phyloP scores from a whole-genome alignment of 2,113 vertebrate species.

The Ctenodactylus gundi region DNA sequence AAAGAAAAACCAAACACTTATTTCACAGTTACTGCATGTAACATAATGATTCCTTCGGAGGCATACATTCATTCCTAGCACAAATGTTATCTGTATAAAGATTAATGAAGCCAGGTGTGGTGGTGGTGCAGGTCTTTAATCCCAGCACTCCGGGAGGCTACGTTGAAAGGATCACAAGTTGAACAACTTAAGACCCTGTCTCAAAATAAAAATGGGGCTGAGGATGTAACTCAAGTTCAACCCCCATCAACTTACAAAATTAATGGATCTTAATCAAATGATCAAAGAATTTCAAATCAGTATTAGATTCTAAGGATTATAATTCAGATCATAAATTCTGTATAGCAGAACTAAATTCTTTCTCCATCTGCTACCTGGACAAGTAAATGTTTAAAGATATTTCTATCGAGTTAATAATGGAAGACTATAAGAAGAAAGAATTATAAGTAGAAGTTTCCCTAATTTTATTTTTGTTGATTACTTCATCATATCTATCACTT shows the following conservation, averaged over 20 bases:
- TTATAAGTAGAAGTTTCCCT: neutral
- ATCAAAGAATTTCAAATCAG: constrained; percentile 29
- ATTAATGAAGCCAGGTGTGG: too few relatives aligned
- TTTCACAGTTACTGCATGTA: neutral
- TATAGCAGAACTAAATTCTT: neutral
- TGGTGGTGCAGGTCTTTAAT: too few relatives aligned
- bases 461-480: constrained; percentile 15
- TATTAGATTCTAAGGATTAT: neutral
- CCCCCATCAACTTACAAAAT: too few relatives aligned
- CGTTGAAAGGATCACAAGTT: too few relatives aligned
- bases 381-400: neutral
- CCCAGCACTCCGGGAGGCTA: too few relatives aligned
- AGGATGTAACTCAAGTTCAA: too few relatives aligned
- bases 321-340: constrained; percentile 32
- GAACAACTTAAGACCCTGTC: too few relatives aligned
- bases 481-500: neutral
- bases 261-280: neutral
- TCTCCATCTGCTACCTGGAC: neutral
- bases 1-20: constrained; percentile 1
- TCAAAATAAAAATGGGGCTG: too few relatives aligned
- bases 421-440: constrained; percentile 1
- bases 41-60: neutral
- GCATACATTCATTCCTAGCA: neutral
- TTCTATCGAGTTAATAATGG: constrained; percentile 12
- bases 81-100: neutral